Evolutionary conservation across 2,113 vertebrate genomes (phyloP).

Genomic region (Gulo gulo): DNA sequence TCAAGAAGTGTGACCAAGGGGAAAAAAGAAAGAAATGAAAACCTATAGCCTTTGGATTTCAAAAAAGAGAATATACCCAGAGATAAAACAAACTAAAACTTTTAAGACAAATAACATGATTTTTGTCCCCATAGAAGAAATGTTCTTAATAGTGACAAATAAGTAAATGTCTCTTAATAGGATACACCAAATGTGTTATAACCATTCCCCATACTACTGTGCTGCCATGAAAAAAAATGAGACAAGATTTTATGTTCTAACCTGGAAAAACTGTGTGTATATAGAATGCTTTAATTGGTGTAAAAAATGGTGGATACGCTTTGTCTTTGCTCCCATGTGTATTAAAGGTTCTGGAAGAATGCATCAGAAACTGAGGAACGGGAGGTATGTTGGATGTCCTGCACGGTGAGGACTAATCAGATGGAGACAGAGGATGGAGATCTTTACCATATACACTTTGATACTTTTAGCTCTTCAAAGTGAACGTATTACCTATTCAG

Average conservation of each 20-base stretch:
- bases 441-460: neutral
- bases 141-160: neutral
- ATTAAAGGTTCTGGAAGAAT: neutral
- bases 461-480: neutral
- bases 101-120: neutral
- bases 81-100: neutral
- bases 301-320: neutral
- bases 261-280: neutral
- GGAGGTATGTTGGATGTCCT: no score
- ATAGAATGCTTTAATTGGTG: neutral
- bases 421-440: neutral
- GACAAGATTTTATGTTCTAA: no score
- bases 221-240: neutral
- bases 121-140: neutral
- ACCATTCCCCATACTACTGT: neutral
- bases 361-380: neutral
- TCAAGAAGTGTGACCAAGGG: neutral
- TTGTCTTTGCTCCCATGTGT: neutral
- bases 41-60: neutral
- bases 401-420: accelerated
- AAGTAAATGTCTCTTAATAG: neutral
- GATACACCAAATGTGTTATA: neutral
- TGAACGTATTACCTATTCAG: neutral
- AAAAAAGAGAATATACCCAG: neutral
- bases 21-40: neutral